Evolutionary conservation across 1,140 invertebrate genomes (phyloP).

Genomic region (Pristionchus pacificus): DNA sequence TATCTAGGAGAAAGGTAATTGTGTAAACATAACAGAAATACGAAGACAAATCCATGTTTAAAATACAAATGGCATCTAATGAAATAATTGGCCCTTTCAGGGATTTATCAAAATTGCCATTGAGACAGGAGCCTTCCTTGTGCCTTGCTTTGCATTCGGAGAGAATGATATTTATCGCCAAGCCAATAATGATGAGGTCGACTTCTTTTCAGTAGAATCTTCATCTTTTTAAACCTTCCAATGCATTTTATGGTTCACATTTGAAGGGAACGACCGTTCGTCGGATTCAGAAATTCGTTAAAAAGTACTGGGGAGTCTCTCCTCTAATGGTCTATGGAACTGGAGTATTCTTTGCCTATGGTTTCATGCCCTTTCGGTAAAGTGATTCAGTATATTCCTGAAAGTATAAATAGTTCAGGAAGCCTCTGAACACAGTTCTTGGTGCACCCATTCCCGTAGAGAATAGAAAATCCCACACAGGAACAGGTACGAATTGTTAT

Average conservation of each 20-base stretch:
- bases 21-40: too few relatives aligned
- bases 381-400: constrained; percentile 68
- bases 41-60: not conserved
- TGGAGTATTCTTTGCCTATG: constrained; percentile 82
- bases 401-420: not conserved
- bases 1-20: constrained; percentile 66
- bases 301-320: constrained; percentile 70
- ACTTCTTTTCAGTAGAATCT: constrained; percentile 65
- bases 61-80: not conserved
- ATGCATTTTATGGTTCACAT: too few relatives aligned
- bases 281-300: constrained; percentile 65
- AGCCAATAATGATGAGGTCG: constrained; percentile 50
- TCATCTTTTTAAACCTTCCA: constrained; percentile 69
- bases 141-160: constrained; percentile 83
- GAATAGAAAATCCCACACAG: constrained; percentile 35
- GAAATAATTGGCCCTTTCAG: not conserved
- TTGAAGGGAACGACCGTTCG: constrained; percentile 2
- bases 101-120: constrained; percentile 77
- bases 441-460: constrained; percentile 49
- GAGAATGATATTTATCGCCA: constrained; percentile 83
- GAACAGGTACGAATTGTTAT: too few relatives aligned
- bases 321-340: constrained; percentile 75
- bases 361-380: constrained; percentile 72
- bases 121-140: constrained; percentile 69
- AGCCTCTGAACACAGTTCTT: constrained; percentile 23